Evolutionary conservation across 2,113 vertebrate species (phyloP).

Genomic region (Vimba vimba): DNA sequence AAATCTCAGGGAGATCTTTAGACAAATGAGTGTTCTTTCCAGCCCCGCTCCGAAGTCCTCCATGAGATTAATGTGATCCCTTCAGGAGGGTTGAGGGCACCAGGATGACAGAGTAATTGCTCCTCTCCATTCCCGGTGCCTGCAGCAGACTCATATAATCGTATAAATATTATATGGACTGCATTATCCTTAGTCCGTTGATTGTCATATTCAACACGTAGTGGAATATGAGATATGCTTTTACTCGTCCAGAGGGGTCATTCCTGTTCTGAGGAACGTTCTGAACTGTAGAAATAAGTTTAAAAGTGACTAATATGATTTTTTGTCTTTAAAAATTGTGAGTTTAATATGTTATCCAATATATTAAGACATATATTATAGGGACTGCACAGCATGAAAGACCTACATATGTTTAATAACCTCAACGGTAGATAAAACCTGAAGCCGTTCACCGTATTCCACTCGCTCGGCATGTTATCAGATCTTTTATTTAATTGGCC

Average conservation of each 20-base stretch:
- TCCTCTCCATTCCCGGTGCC: neutral
- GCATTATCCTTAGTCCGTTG: constrained; percentile 17
- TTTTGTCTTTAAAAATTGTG: neutral
- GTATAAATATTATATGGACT: constrained; percentile 41
- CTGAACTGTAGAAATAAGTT: neutral
- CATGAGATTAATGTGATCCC: constrained; percentile 40
- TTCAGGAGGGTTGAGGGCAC: constrained; percentile 24
- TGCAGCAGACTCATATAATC: constrained; percentile 22
- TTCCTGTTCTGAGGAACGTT: neutral
- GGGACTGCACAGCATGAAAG: neutral
- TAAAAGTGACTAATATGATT: neutral
- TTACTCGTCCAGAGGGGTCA: neutral
- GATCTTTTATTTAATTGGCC: constrained; percentile 27
- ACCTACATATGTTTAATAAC: neutral
- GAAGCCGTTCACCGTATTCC: constrained; percentile 38
- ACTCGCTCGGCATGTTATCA: neutral
- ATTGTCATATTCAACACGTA: constrained; percentile 15
- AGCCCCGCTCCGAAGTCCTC: constrained; percentile 11
- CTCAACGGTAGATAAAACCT: neutral
- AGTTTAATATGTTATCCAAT: neutral
- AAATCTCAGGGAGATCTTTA: constrained; percentile 35
- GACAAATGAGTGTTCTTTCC: constrained; percentile 31
- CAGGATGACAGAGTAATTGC: constrained; percentile 32
- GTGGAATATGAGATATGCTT: constrained; percentile 12
- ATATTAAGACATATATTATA: constrained; percentile 16